Evolutionary conservation across 2,113 vertebrate genomes (phyloP).

Genomic region (Rhabdomys dilectus): DNA sequence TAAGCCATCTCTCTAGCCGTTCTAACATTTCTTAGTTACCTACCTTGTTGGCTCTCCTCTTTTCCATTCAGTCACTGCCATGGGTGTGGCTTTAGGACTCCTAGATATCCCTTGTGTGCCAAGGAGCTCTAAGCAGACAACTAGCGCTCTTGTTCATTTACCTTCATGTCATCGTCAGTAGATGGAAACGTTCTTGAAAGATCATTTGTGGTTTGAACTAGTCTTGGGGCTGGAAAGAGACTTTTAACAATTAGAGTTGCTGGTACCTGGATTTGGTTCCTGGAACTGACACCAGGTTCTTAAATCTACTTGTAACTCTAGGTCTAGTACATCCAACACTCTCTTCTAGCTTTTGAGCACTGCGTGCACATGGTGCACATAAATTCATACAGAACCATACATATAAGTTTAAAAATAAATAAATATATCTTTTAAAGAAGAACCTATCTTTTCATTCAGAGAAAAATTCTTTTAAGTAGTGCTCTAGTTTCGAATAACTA

Average conservation of each 20-base stretch:
- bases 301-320: not conserved
- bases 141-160: not conserved
- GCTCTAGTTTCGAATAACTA: not conserved
- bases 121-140: not conserved
- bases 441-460: not conserved
- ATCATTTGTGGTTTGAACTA: not conserved
- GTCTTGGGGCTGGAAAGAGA: not conserved
- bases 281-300: not conserved
- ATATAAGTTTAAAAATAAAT: not conserved
- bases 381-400: not conserved
- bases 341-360: not conserved
- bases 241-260: not conserved
- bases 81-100: not conserved
- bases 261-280: not conserved
- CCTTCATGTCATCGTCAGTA: not conserved
- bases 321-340: not conserved
- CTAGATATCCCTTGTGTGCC: not conserved
- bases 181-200: not conserved
- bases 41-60: not conserved
- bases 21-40: not conserved
- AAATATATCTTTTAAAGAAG: not conserved
- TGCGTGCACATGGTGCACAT: not conserved
- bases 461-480: not conserved
- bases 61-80: not conserved
- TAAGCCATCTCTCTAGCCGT: not conserved